phyloP scores from a whole-genome alignment of 2,797 vertebrate species.

The Pitangus sulphuratus region DNA sequence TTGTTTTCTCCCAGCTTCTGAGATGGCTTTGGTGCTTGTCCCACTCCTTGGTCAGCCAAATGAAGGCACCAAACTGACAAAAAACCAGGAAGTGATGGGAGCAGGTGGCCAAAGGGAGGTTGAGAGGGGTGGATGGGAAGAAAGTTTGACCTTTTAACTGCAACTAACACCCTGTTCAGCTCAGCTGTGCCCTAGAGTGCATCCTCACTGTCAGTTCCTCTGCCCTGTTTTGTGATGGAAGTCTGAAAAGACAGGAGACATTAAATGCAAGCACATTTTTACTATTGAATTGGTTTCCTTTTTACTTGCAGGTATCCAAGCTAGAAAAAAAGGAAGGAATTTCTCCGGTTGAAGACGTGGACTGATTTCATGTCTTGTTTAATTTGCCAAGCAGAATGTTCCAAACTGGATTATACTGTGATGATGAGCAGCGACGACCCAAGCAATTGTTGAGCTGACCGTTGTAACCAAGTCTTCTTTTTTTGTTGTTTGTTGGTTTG shows the following conservation, averaged over 20 bases:
- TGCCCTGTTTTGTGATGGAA: neutral
- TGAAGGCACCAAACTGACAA: too few relatives aligned
- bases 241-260: neutral
- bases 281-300: neutral
- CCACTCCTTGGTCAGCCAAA: too few relatives aligned
- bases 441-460: neutral
- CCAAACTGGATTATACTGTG: neutral
- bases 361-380: slow-evolving; percentile 15
- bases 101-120: too few relatives aligned
- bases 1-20: too few relatives aligned
- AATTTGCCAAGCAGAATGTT: neutral
- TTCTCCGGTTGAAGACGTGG: neutral
- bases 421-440: neutral
- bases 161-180: neutral
- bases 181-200: neutral
- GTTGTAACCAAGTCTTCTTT: neutral
- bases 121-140: too few relatives aligned
- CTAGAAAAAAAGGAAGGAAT: slow-evolving; percentile 46
- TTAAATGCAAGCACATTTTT: neutral
- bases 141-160: neutral
- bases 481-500: neutral
- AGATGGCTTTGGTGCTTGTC: too few relatives aligned
- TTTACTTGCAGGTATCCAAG: slow-evolving; percentile 55
- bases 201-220: neutral
- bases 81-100: too few relatives aligned